A percentile compares a stretch with the other conserved stretches of the same genome.
These are phyloP conservation scores for Oikopleura vanhoeffeni DNA, from an alignment of 23 tunicate species.

Conservation along the genomic window DNA sequence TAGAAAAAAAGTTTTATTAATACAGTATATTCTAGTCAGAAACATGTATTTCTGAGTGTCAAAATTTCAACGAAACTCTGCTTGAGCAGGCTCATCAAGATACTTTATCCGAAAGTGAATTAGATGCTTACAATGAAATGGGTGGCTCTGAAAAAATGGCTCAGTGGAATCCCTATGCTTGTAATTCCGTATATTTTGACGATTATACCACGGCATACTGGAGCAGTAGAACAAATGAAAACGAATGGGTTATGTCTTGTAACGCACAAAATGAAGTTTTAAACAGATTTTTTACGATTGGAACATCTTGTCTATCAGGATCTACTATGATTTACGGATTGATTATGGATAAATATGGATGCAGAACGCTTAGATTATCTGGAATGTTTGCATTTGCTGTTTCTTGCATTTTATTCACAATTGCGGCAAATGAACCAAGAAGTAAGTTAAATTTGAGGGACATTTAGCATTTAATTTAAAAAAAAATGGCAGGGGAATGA, in stretches of 20 bases:
- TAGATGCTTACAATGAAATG: not conserved
- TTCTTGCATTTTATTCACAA: not conserved
- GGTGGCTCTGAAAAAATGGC: not conserved
- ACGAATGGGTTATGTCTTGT: not conserved
- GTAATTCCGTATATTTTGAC: not conserved
- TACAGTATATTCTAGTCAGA: no score
- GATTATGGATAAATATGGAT: constrained; percentile 90
- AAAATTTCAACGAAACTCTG: not conserved
- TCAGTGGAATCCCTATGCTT: not conserved
- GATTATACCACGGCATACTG: not conserved
- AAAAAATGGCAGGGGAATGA: no score
- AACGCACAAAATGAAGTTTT: not conserved
- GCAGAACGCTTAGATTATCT: constrained; percentile 45
- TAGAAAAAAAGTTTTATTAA: no score
- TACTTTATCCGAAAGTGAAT: not conserved
- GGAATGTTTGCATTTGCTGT: constrained; percentile 32
- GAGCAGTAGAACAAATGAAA: not conserved
- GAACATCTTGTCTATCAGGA: constrained; percentile 48
- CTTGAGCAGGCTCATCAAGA: not conserved
- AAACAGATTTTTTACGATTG: constrained; percentile 51
- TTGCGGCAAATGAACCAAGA: not conserved
- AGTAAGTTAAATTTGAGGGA: no score
- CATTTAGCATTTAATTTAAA: no score
- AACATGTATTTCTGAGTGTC: not conserved
- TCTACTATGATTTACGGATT: constrained; percentile 60